Evolutionary conservation across 2,797 vertebrate species (phyloP).

Genomic region (Bovichtus diacanthus): DNA sequence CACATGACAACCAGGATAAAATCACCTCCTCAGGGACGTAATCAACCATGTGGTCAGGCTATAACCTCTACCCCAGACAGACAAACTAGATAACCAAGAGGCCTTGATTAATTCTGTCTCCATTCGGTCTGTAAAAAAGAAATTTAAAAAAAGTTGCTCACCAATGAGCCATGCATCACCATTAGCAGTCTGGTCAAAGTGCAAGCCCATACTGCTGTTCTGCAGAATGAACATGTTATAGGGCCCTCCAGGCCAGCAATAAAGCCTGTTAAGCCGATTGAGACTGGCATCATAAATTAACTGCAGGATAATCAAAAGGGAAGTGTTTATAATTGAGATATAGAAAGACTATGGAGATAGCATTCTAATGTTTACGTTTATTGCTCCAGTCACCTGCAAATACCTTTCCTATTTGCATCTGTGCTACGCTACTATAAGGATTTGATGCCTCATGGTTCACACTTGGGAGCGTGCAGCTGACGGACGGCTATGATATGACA

Average conservation of each 20-base stretch:
- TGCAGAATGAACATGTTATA: conserved; percentile 59
- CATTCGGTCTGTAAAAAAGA: conserved; percentile 4
- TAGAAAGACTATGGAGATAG: not conserved
- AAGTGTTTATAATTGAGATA: conserved; percentile 24
- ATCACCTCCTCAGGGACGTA: conserved; percentile 54
- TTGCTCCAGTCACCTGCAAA: conserved; percentile 19
- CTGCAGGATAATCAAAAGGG: conserved; percentile 10
- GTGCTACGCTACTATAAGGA: not conserved
- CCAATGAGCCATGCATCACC: conserved; percentile 58
- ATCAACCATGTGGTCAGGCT: conserved; percentile 62
- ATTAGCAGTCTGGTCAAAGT: conserved; percentile 65
- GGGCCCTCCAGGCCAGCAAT: conserved; percentile 11
- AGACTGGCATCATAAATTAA: conserved; percentile 27
- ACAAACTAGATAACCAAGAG: conserved; percentile 60
- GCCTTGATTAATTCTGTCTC: conserved; percentile 54
- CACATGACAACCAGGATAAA: conserved; percentile 44
- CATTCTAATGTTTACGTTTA: not conserved
- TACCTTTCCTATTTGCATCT: conserved; percentile 12
- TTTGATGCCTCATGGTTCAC: conserved; percentile 2
- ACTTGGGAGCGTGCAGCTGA: conserved; percentile 18
- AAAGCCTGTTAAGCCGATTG: conserved; percentile 32
- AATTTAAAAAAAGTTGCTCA: conserved; percentile 23
- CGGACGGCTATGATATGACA: conserved; percentile 8
- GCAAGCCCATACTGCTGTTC: conserved; percentile 49
- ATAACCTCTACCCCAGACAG: conserved; percentile 50